Conservation (phyloP, 1,140 invertebrate species). For the Drosophila grimshawi region DNA sequence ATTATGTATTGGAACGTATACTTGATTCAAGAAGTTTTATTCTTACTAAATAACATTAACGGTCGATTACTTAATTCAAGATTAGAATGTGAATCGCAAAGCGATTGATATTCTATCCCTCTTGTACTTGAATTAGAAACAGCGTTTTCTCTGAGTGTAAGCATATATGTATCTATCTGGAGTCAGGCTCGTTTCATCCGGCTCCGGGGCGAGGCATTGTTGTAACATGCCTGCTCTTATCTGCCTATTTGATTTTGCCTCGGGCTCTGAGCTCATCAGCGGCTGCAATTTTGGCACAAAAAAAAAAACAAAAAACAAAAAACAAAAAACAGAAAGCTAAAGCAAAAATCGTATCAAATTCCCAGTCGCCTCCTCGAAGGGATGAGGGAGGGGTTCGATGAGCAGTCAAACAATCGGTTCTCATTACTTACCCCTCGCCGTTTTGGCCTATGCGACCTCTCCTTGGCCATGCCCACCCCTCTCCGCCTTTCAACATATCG, state of each 20-base stretch:
- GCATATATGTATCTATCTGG: not conserved
- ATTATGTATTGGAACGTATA: no score
- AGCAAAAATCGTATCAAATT: constrained; percentile 56
- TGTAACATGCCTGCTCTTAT: constrained; percentile 46
- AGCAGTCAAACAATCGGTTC: not conserved
- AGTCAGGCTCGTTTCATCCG: constrained; percentile 26
- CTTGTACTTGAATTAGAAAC: no score
- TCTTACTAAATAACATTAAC: no score
- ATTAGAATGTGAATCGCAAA: no score
- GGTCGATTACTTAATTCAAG: no score
- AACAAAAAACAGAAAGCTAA: constrained; percentile 24
- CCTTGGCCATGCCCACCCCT: constrained; percentile 12
- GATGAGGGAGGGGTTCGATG: not conserved
- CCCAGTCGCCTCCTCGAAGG: constrained; percentile 1
- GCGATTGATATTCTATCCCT: no score
- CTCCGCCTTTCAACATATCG: constrained; percentile 37
- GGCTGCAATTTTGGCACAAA: constrained; percentile 55
- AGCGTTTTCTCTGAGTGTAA: not conserved
- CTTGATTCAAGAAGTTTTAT: no score
- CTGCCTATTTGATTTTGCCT: constrained; percentile 67
- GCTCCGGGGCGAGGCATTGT: not conserved
- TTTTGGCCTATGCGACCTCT: constrained; percentile 3
- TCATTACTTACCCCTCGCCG: constrained; percentile 18
- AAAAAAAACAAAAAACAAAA: not conserved
- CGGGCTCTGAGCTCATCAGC: constrained; percentile 62